A percentile compares a stretch with the other conserved stretches of the same genome.
phyloP scores from a whole-genome alignment of 2,113 vertebrate species.

The Cryptotis parvus region DNA sequence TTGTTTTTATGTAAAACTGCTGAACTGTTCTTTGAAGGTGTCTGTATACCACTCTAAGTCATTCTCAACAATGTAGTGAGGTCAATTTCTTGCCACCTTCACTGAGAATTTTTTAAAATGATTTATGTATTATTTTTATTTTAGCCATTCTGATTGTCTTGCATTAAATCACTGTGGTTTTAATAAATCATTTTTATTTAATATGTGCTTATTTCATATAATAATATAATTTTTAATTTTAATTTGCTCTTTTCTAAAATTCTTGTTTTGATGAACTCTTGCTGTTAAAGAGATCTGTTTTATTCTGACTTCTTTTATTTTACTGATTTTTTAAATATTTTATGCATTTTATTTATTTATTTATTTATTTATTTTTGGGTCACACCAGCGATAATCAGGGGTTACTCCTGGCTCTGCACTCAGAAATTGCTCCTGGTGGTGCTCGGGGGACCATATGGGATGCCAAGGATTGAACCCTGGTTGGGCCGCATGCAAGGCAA shows the following conservation, averaged over 20 bases:
- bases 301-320: constrained; percentile 2
- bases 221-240: constrained; percentile 18
- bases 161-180: not conserved
- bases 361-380: no score
- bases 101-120: not conserved
- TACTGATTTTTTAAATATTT: not conserved
- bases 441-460: no score
- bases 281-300: not conserved
- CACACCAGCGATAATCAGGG: no score
- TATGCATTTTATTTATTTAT: not conserved
- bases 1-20: constrained; percentile 24
- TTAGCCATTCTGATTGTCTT: not conserved
- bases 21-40: not conserved
- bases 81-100: not conserved
- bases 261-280: not conserved
- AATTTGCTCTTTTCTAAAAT: not conserved
- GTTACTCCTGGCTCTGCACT: no score
- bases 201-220: not conserved
- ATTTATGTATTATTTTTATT: not conserved
- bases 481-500: no score
- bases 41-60: not conserved
- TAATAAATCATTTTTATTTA: not conserved
- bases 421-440: no score
- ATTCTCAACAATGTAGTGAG: not conserved
- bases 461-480: no score